Percentiles rank a stretch among this genome's conserved stretches.
phyloP scores from a whole-genome alignment of 2,888 invertebrate species.

The Epistrophe eligans region DNA sequence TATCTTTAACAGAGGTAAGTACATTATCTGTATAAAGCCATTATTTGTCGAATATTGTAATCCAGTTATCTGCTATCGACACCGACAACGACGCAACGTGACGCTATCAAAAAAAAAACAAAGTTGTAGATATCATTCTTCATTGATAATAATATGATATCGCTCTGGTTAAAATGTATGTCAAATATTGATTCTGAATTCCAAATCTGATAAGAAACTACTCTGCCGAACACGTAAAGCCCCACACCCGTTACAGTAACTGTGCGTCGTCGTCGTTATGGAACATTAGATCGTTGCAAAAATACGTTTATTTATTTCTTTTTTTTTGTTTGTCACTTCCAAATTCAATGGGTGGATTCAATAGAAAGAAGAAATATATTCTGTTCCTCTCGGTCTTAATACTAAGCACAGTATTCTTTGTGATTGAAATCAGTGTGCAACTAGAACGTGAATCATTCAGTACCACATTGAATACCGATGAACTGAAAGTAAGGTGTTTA shows the following conservation, averaged over 20 bases:
- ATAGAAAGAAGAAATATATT: slow-evolving; percentile 39
- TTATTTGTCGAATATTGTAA: not conserved
- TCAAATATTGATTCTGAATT: slow-evolving; percentile 26
- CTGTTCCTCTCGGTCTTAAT: slow-evolving; percentile 48
- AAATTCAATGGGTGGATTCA: slow-evolving; percentile 47
- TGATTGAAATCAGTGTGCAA: slow-evolving; percentile 48
- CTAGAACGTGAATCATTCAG: slow-evolving; percentile 52
- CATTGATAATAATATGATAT: slow-evolving; percentile 15
- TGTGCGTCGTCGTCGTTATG: slow-evolving; percentile 30
- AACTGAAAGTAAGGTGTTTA: slow-evolving; percentile 56
- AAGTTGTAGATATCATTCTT: not conserved
- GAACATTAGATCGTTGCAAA: slow-evolving; percentile 35
- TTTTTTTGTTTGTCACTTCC: not conserved
- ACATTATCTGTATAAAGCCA: not conserved
- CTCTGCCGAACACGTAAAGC: not conserved
- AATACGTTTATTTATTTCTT: slow-evolving; percentile 8
- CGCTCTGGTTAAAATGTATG: slow-evolving; percentile 6
- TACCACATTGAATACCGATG: slow-evolving; percentile 15
- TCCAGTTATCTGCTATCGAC: not conserved
- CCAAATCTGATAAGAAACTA: slow-evolving; percentile 30
- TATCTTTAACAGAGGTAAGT: no score
- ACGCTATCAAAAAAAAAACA: not conserved
- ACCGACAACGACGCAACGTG: slow-evolving; percentile 4
- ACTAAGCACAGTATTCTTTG: slow-evolving; percentile 46
- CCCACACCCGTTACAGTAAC: not conserved